Base-by-base conservation (phyloP, 2,888 invertebrate genomes). In the Athalia circularis region DNA sequence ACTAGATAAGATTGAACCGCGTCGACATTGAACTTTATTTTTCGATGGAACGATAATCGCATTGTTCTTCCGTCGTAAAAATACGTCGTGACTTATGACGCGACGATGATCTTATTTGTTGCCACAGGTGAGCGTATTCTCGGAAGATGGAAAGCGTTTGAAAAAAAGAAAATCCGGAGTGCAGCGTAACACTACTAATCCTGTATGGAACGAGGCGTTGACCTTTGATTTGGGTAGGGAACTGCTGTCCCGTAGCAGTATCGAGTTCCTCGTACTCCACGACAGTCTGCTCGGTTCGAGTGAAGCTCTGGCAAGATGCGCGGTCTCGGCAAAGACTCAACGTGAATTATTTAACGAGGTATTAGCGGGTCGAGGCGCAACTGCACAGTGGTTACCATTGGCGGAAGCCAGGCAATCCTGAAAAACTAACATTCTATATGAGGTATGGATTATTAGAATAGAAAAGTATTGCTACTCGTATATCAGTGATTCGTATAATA, bases 201-300 rank as follows among this genome's bases (percentile, higher is more conserved):
- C 92, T 0, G 91, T 92, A 1, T 92, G 92, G 89, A 92, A 92
- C 83, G 92, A 93, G 82, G 92, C 91, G 6, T 84, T 92, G 64
- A 92, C 90, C 43, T 92, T 92, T 83, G 91, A 91, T 83, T 86
- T 92, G 15, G 85, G 87, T 54, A 92, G 91, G 80, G 93, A 94
- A 64, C 90, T 90, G 74, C 88, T 94, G 13, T 92, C 92, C 79
- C 92, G 91, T 81, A 92, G 92, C 77, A 87, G 91, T 43, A 87
- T 94, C 9, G 94, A 94, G 85, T 92, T 94, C 83, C 90, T 91
- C 4, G 92, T 94, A 1, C 91, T 93, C 67, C 94, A 93, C 84
- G 94, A 94, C 83, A 94, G 93, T 81, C 88, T 93, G 15, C 88
- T 94, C 80, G 93, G 93, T 83, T 91, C 92, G 11, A 93, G 92